Conservation (phyloP, 2,113 vertebrate species). For the Ictalurus furcatus region DNA sequence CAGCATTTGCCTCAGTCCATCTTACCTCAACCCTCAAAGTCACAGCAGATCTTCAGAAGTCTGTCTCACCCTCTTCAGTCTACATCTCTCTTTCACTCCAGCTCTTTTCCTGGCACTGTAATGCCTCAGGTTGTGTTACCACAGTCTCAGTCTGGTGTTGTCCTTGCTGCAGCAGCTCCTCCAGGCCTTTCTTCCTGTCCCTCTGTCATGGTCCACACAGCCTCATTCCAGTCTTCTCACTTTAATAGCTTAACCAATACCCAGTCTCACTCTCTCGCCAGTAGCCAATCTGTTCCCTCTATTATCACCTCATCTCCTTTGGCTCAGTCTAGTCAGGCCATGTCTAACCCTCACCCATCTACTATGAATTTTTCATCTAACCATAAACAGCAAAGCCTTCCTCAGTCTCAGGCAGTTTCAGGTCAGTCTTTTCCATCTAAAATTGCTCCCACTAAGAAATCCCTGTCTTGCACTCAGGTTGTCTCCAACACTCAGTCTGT, state of each 20-base stretch:
- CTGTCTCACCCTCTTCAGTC: neutral
- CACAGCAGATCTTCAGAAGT: neutral
- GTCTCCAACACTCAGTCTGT: neutral
- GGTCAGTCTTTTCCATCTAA: neutral
- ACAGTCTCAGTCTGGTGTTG: neutral
- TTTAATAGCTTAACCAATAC: neutral
- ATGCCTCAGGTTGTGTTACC: neutral
- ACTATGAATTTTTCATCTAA: neutral
- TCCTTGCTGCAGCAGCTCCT: neutral
- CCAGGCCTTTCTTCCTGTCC: neutral
- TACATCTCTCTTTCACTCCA: neutral
- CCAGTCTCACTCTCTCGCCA: neutral
- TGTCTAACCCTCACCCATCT: neutral
- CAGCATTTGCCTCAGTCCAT: neutral
- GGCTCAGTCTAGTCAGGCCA: constrained; percentile 1
- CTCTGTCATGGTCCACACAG: neutral
- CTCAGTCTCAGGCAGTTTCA: neutral
- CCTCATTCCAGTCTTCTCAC: neutral
- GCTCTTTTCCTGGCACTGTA: neutral
- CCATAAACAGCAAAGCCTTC: neutral
- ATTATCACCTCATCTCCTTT: neutral
- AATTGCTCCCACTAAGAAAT: neutral
- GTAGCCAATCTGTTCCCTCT: neutral
- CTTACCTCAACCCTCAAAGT: neutral
- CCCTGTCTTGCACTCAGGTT: neutral